Evolutionary conservation across 2,888 invertebrate genomes (phyloP).

Genomic region (Hedya salicella): DNA sequence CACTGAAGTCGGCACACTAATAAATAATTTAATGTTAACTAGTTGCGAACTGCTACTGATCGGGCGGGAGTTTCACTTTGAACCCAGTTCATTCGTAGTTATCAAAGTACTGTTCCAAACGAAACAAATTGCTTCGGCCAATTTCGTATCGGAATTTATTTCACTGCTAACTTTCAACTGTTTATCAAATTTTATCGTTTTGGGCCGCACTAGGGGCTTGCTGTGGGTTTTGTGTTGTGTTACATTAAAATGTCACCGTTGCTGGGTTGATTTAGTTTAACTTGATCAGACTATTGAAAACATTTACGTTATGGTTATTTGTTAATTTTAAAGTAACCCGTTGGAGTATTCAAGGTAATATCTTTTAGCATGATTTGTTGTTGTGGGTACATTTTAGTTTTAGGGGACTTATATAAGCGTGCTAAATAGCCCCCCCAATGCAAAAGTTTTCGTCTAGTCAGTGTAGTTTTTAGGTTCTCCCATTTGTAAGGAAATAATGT

Average conservation of each 20-base stretch:
- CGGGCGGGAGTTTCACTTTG: conserved; percentile 32
- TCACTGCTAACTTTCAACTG: conserved; percentile 22
- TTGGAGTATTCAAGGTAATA: too few relatives aligned
- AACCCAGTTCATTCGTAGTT: conserved; percentile 30
- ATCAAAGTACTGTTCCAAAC: conserved; percentile 29
- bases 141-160: conserved; percentile 34
- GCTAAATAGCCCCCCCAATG: too few relatives aligned
- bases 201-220: neutral
- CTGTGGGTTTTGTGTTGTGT: neutral
- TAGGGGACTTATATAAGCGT: too few relatives aligned
- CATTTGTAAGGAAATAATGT: too few relatives aligned
- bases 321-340: too few relatives aligned
- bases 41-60: conserved; percentile 20
- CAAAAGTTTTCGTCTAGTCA: too few relatives aligned
- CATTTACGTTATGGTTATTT: too few relatives aligned
- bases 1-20: conserved; percentile 21
- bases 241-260: neutral
- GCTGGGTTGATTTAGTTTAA: neutral
- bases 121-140: conserved; percentile 29
- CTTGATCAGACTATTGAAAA: too few relatives aligned
- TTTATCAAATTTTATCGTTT: conserved; percentile 34
- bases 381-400: too few relatives aligned
- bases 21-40: conserved; percentile 38
- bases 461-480: too few relatives aligned
- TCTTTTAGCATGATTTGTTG: too few relatives aligned